A percentile compares a stretch with the other conserved stretches of the same genome.
These are phyloP conservation scores for Drosophila aldrichi DNA, from an alignment of 2,888 invertebrate genomes.

Conservation along the genomic window DNA sequence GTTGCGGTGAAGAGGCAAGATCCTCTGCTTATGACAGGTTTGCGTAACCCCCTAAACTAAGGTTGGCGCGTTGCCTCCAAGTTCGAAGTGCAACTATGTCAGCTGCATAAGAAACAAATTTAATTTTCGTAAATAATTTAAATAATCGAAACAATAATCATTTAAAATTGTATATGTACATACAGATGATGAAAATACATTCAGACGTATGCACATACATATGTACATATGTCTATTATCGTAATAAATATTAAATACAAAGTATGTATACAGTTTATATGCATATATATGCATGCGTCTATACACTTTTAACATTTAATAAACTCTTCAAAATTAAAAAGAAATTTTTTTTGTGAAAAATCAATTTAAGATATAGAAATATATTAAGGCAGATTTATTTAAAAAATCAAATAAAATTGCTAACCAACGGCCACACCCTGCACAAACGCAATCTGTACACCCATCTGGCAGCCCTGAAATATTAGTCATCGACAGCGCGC, in stretches of 20 bases:
- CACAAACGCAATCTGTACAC: conserved; percentile 19
- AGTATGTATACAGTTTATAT: background rate
- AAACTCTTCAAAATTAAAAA: background rate
- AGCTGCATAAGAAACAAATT: background rate
- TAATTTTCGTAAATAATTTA: background rate
- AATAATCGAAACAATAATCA: background rate
- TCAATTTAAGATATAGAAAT: background rate
- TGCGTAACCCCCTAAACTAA: conserved; percentile 52
- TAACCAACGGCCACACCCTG: conserved; percentile 51
- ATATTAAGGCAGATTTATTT: conserved; percentile 4
- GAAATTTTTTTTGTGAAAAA: background rate
- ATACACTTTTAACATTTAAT: no score
- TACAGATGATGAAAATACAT: background rate
- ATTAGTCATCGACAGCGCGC: conserved; percentile 59
- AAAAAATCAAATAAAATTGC: conserved; percentile 29
- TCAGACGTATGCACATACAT: background rate
- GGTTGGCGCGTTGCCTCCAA: conserved; percentile 47
- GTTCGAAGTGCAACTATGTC: conserved; percentile 39
- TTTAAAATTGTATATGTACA: background rate
- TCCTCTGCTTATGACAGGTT: conserved; percentile 43
- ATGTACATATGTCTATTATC: background rate
- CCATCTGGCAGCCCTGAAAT: conserved; percentile 57
- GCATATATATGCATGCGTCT: background rate
- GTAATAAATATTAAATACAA: background rate
- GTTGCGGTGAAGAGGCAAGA: conserved; percentile 50